A percentile compares a stretch with the other conserved stretches of the same genome.
Evolutionary conservation across 2,113 vertebrate species (phyloP).

Genomic region (Gadus chalcogrammus): DNA sequence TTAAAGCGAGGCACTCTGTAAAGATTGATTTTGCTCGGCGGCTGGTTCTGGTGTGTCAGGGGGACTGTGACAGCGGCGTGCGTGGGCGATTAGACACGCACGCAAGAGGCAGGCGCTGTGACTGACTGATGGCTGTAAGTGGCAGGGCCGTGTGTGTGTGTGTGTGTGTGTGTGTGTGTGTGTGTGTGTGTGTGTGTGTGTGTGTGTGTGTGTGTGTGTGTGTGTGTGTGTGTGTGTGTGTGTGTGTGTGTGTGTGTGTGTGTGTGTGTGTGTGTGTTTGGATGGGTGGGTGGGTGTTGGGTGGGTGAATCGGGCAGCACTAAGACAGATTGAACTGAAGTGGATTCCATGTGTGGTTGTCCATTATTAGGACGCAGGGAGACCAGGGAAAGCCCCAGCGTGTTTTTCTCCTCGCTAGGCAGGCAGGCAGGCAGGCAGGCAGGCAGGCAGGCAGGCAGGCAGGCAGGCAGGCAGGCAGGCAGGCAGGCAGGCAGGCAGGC

Average conservation of each 20-base stretch:
- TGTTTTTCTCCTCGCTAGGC: background rate
- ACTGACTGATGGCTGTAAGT: background rate
- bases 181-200: background rate
- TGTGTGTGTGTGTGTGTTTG: slow-evolving; percentile 5
- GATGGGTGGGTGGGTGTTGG: background rate
- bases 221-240: too few species aligned
- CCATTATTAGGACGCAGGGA: background rate
- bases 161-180: background rate
- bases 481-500: too few species aligned
- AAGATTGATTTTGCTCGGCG: background rate
- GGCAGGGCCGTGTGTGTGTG: background rate
- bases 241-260: slow-evolving; percentile 1
- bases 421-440: too few species aligned
- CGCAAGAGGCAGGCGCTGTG: background rate
- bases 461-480: too few species aligned
- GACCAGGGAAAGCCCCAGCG: background rate
- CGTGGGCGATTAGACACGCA: background rate
- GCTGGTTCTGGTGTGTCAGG: background rate
- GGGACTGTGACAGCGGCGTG: background rate
- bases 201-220: too few species aligned
- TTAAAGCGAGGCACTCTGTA: slow-evolving; percentile 1
- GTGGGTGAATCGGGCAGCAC: background rate
- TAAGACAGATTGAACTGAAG: slow-evolving; percentile 14
- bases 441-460: too few species aligned
- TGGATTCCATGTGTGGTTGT: background rate